Conservation (phyloP, 2,797 vertebrate genomes). For the Borostomias antarcticus region DNA sequence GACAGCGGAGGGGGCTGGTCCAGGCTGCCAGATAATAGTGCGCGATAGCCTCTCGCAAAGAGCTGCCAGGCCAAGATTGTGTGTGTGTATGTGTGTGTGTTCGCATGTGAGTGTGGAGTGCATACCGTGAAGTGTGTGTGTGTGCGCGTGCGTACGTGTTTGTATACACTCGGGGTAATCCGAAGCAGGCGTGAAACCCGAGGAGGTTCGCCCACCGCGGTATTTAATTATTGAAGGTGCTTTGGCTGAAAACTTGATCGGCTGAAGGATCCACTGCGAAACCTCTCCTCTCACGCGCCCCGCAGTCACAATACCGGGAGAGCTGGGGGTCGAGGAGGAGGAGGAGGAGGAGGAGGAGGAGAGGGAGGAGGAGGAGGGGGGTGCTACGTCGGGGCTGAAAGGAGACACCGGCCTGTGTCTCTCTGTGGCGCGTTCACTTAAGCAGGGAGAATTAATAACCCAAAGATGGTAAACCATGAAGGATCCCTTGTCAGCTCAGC, state of each 20-base stretch:
- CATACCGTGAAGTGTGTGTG: conserved; percentile 23
- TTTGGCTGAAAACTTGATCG: conserved; percentile 76
- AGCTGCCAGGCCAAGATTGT: conserved; percentile 39
- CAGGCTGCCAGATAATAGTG: conserved; percentile 35
- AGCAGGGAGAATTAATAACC: conserved; percentile 59
- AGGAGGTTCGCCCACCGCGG: conserved; percentile 67
- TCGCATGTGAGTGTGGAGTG: conserved; percentile 27
- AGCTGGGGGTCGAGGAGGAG: background rate
- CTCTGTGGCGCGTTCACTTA: conserved; percentile 56
- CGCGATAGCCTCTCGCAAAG: conserved; percentile 54
- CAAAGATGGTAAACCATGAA: conserved; percentile 44
- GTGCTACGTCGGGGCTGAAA: background rate
- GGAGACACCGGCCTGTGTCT: conserved; percentile 45
- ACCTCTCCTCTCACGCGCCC: conserved; percentile 34
- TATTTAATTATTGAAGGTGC: conserved; percentile 79
- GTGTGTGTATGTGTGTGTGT: conserved; percentile 17
- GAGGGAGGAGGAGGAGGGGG: background rate
- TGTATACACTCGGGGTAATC: conserved; percentile 73
- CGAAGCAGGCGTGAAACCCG: conserved; percentile 68
- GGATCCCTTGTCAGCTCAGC: conserved; percentile 26
- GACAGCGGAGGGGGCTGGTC: conserved; percentile 38
- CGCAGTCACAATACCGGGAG: background rate
- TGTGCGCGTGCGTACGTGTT: conserved; percentile 46
- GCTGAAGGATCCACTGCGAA: conserved; percentile 61
- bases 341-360: background rate